A percentile compares a stretch with the other conserved stretches of the same genome.
These are phyloP conservation scores for Dicerorhinus sumatrensis DNA, from an alignment of 2,113 vertebrate species.

Conservation along the genomic window DNA sequence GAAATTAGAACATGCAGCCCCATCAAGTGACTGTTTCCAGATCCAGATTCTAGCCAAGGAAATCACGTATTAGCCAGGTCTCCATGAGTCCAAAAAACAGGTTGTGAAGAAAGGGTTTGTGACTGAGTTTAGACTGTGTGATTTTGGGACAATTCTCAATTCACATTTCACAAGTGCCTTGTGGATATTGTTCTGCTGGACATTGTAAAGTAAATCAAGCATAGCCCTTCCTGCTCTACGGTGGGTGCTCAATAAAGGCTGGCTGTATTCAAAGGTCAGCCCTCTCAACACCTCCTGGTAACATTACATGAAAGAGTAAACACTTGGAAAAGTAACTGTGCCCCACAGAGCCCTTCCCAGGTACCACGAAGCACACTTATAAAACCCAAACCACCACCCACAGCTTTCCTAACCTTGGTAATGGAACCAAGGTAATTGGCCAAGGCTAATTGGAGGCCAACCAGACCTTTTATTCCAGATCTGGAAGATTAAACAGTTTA, in stretches of 20 bases:
- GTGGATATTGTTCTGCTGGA: background rate
- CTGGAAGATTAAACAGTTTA: background rate
- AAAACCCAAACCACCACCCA: background rate
- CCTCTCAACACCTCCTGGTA: background rate
- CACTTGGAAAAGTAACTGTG: background rate
- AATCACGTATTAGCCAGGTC: background rate
- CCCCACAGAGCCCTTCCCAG: background rate
- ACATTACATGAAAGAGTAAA: background rate
- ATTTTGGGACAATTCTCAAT: background rate
- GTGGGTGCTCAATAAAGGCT: background rate
- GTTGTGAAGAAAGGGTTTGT: background rate
- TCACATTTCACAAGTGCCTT: background rate
- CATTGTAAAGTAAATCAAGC: background rate
- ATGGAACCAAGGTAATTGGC: background rate
- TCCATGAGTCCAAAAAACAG: background rate
- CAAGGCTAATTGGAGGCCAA: no score
- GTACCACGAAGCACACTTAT: background rate
- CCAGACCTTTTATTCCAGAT: background rate
- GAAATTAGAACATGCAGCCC: conserved; percentile 11
- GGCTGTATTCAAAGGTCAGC: background rate
- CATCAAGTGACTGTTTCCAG: background rate
- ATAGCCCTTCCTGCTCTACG: background rate
- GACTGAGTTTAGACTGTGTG: background rate
- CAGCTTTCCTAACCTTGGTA: background rate
- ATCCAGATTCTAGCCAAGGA: background rate